These are phyloP conservation scores for Sitta carolinensis DNA, from an alignment of 2,797 vertebrate species.

Conservation along the genomic window DNA sequence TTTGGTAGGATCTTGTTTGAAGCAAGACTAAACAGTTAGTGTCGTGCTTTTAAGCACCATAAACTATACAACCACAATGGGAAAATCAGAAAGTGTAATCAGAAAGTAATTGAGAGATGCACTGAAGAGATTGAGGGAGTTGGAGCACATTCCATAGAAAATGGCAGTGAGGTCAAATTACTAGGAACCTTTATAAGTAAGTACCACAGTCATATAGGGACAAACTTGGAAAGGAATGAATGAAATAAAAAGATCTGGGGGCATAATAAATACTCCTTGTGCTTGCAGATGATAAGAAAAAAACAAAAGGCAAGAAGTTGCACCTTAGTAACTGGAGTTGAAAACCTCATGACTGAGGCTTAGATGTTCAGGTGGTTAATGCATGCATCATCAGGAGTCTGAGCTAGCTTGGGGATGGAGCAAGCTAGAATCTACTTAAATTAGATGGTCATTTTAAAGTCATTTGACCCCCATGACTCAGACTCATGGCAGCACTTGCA, in stretches of 20 bases:
- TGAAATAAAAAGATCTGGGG: background rate
- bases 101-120: background rate
- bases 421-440: slow-evolving; percentile 27
- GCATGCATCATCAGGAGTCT: background rate
- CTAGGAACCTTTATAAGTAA: background rate
- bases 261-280: background rate
- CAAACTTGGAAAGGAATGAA: background rate
- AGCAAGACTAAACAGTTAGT: background rate
- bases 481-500: background rate
- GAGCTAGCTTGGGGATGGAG: background rate
- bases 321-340: background rate
- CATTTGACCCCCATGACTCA: slow-evolving; percentile 44
- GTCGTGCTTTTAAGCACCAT: background rate
- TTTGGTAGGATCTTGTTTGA: background rate
- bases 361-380: background rate
- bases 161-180: background rate
- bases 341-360: background rate
- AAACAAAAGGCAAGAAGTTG: background rate
- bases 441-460: slow-evolving; percentile 46
- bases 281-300: background rate
- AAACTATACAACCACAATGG: background rate
- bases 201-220: background rate
- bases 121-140: background rate
- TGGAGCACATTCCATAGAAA: background rate
- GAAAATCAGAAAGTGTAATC: background rate